A percentile compares a stretch with the other conserved stretches of the same genome.
Evolutionary conservation across 2,797 vertebrate genomes (phyloP).

Genomic region (Odontamblyopus lacepedii): DNA sequence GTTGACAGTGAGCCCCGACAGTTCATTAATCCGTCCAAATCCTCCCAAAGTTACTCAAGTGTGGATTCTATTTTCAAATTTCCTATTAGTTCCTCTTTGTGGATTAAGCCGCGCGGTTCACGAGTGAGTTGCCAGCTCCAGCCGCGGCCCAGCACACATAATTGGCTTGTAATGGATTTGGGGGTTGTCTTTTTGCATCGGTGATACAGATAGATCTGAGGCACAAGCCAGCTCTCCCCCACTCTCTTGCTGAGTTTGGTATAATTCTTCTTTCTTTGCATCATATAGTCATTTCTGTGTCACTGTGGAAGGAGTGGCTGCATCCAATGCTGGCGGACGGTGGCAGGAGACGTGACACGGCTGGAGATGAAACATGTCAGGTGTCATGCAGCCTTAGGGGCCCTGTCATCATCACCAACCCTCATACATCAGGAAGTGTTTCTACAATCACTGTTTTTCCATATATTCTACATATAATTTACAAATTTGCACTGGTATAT

Average conservation of each 20-base stretch:
- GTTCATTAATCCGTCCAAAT: constrained; percentile 82
- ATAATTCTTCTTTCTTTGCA: constrained; percentile 50
- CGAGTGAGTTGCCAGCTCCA: constrained; percentile 66
- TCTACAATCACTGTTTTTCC: background rate
- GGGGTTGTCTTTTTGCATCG: constrained; percentile 74
- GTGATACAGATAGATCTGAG: constrained; percentile 68
- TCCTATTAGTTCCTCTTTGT: constrained; percentile 81
- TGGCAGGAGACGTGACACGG: constrained; percentile 61
- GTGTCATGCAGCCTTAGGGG: constrained; percentile 72
- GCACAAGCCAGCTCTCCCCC: constrained; percentile 50
- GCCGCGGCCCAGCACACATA: constrained; percentile 68
- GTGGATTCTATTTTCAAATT: constrained; percentile 83
- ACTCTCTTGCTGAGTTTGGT: constrained; percentile 45
- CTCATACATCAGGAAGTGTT: constrained; percentile 50
- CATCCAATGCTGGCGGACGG: constrained; percentile 53
- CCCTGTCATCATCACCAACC: constrained; percentile 50
- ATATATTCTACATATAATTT: background rate
- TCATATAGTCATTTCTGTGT: constrained; percentile 65
- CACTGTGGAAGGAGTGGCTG: constrained; percentile 24
- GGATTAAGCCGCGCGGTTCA: constrained; percentile 78
- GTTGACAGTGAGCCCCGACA: constrained; percentile 79
- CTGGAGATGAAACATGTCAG: constrained; percentile 77
- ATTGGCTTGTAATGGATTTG: constrained; percentile 82
- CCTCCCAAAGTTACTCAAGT: constrained; percentile 79
- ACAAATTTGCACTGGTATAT: background rate